Evolutionary conservation across 1,140 invertebrate genomes (phyloP), one percentile per base, ranked within the genome.

Genomic region (Cylas formicarius): DNA sequence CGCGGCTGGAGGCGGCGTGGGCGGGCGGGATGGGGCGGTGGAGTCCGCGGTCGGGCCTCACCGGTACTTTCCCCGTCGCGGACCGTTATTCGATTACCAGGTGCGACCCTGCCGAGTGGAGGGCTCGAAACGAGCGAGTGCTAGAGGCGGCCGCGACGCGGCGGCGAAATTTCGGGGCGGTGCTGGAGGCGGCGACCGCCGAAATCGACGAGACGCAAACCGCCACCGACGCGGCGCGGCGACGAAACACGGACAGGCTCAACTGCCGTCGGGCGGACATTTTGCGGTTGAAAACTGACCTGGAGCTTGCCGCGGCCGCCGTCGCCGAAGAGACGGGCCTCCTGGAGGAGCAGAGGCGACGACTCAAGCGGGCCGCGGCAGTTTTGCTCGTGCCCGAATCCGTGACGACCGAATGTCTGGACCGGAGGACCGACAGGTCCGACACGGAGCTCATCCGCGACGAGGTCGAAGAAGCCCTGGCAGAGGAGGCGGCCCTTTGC

Each of bases 391-490:
- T 80, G 26, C 80, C 80, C 0, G 76, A 81, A 67, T 74, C 78
- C 8, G 81, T 81, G 42, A 71, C 35, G 38, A 21, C 2, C 7
- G 84, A 89, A 61, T 86, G 83, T 63, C 64, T 92, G 14, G 80
- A 86, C 33, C 72, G 84, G 39, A 72, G 88, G 21, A 75, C 81
- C 8, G 78, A 76, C 17, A 72, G 88, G 32, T 72, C 84, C 22
- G 81, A 85, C 47, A 76, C 81, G 0, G 88, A 92, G 67, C 65
- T 90, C 19, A 83, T 88, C 0, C 71, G 84, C 17, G 89, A 93
- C 60, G 67, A 78, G 32, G 81, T 86, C 2, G 87, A 92, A 66
- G 77, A 86, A 50, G 83, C 87, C 60, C 65, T 92, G 3, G 73
- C 81, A 2, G 82, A 80, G 65, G 84, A 86, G 63, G 63, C 78